Percentiles rank a stretch among this genome's conserved stretches.
Evolutionary conservation across 2,113 vertebrate species (phyloP).

Genomic region (Cephalopholis sonnerati): DNA sequence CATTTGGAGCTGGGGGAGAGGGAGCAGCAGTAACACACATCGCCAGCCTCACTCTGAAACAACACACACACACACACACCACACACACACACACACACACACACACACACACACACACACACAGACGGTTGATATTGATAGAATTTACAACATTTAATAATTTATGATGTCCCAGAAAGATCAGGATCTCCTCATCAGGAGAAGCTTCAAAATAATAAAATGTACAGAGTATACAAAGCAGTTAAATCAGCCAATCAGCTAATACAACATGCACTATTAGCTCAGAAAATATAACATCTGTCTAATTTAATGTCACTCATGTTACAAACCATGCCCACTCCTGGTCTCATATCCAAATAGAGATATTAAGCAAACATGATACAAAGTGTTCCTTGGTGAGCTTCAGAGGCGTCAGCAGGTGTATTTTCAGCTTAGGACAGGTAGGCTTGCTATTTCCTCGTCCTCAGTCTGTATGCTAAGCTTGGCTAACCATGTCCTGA

Average conservation of each 20-base stretch:
- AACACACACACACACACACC: conserved; percentile 40
- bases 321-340: no score
- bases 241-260: background rate
- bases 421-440: no score
- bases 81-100: conserved; percentile 37
- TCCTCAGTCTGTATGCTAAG: no score
- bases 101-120: conserved; percentile 8
- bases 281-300: no score
- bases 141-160: background rate
- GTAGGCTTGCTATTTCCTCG: no score
- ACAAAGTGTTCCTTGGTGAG: no score
- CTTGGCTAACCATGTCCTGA: background rate
- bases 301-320: no score
- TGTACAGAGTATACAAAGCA: background rate
- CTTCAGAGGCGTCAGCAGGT: no score
- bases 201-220: background rate
- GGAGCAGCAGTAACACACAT: conserved; percentile 90
- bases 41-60: conserved; percentile 83
- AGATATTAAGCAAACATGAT: no score
- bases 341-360: no score
- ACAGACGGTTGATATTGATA: background rate
- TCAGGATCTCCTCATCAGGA: background rate
- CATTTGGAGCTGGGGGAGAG: conserved; percentile 82
- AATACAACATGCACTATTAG: background rate
- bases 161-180: background rate